Evolutionary conservation across 1,140 invertebrate species (phyloP).

Genomic region (Drosophila erecta): DNA sequence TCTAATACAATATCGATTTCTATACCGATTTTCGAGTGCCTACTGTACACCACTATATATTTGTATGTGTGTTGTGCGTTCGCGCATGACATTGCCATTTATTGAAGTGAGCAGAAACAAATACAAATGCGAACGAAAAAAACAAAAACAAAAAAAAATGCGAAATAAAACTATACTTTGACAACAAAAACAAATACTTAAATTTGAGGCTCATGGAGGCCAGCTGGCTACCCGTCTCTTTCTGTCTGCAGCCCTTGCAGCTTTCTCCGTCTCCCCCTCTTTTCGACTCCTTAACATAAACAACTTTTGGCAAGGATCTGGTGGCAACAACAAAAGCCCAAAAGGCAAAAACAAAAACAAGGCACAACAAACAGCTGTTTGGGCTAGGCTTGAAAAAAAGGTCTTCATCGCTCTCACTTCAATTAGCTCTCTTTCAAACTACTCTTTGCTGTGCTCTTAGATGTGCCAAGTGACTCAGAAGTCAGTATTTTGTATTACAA

Average conservation of each 20-base stretch:
- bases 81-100: conserved; percentile 81
- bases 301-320: conserved; percentile 54
- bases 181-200: conserved; percentile 28
- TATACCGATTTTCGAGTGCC: too few species aligned
- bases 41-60: conserved; percentile 10
- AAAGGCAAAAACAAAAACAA: conserved; percentile 39
- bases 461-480: conserved; percentile 34
- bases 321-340: conserved; percentile 16
- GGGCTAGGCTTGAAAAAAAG: conserved; percentile 53
- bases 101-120: conserved; percentile 63
- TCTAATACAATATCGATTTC: too few species aligned
- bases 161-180: conserved; percentile 1
- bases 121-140: conserved; percentile 10
- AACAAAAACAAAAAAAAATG: background rate
- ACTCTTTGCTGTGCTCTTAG: conserved; percentile 4
- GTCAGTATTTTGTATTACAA: conserved; percentile 22
- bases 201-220: conserved; percentile 4
- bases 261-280: background rate
- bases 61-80: conserved; percentile 42
- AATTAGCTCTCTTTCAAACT: conserved; percentile 8
- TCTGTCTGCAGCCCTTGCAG: background rate
- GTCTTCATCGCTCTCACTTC: background rate
- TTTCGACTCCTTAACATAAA: conserved; percentile 20
- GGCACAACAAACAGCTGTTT: conserved; percentile 75
- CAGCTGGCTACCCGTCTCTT: background rate